Base-by-base conservation (phyloP, 1,140 invertebrate genomes). In the Paracyclopina nana region DNA sequence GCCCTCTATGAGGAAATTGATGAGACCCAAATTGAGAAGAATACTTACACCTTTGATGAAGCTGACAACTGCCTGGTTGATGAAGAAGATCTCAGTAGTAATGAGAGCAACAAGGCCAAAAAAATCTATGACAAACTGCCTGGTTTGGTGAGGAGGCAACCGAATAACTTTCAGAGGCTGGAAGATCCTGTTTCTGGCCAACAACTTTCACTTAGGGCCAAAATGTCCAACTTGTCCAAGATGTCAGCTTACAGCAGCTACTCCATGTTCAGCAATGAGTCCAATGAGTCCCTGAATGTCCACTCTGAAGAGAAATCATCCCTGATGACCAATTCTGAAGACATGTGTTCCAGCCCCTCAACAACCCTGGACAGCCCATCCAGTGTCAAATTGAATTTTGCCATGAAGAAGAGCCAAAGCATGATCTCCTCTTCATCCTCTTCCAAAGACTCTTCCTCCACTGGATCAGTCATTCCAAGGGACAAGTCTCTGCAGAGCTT, bases 151-250 rank as follows among this genome's bases (percentile, higher is more conserved):
- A 2, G 16, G n/a, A 44, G 24, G 24, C 42, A 14, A 12, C 18
- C 9, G 16, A 18, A 14, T n/a, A 14, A 44, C 14, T 44, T 44
- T 20, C 42, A 44, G 24, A 44, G 24, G 24, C 24, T 44, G n/a
- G 42, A 44, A 12, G 24, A 44, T 20, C 12, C 12, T 4, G 12
- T 12, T n/a, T 14, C 5, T 44, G 12, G n/a, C 24, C 2, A 44
- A 44, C n/a, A 22, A 44, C 42, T 20, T 44, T 20, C n/a, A n/a
- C n/a, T n/a, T n/a, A n/a, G n/a, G n/a, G 24, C 16, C 16, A 44
- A 44, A 14, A 25, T 44, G 16, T 44, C 42, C 5, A 18, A 44
- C 5, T n/a, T 44, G 24, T 44, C 42, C 5, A 44, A 22, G 12
- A 14, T 44, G 16, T 44, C 42, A 12, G n/a, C n/a, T 22, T 44